Evolutionary conservation across 2,888 invertebrate species (phyloP).

Genomic region (Drosophila testacea): DNA sequence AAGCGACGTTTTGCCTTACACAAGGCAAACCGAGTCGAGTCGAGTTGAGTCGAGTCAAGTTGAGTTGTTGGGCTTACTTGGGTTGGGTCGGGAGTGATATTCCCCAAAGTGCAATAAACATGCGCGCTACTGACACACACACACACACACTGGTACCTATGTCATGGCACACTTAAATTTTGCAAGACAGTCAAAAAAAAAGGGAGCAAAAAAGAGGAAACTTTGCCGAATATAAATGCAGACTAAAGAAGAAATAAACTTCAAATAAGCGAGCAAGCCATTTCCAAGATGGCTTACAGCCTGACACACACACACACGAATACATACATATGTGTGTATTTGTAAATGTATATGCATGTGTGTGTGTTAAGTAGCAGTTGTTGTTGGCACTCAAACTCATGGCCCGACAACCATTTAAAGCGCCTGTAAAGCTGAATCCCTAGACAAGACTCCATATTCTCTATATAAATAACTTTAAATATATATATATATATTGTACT

Average conservation of each 20-base stretch:
- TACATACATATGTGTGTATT: not conserved
- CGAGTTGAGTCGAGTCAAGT: conserved; percentile 18
- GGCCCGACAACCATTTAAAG: conserved; percentile 37
- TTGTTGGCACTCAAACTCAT: conserved; percentile 47
- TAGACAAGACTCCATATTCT: conserved; percentile 15
- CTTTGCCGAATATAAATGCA: conserved; percentile 55
- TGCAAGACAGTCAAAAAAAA: conserved; percentile 35
- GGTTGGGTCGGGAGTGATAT: conserved; percentile 57
- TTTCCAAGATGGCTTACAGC: conserved; percentile 62
- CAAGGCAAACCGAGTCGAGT: conserved; percentile 29
- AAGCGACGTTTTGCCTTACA: conserved; percentile 66
- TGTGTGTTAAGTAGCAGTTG: conserved; percentile 54
- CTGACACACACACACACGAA: conserved; percentile 24
- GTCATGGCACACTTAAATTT: conserved; percentile 68
- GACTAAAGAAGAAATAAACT: conserved; percentile 65
- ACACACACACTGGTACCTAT: conserved; percentile 48
- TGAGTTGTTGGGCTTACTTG: conserved; percentile 41
- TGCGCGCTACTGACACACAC: conserved; percentile 63
- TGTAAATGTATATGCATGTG: conserved; percentile 33
- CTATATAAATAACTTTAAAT: conserved; percentile 23
- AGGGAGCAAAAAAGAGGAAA: conserved; percentile 23
- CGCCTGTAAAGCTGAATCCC: conserved; percentile 38
- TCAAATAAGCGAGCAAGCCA: conserved; percentile 59
- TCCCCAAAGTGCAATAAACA: conserved; percentile 81
- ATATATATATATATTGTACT: conserved; percentile 6